Conservation (phyloP, 1,140 invertebrate species). For the Rhyacophila brunnea region DNA sequence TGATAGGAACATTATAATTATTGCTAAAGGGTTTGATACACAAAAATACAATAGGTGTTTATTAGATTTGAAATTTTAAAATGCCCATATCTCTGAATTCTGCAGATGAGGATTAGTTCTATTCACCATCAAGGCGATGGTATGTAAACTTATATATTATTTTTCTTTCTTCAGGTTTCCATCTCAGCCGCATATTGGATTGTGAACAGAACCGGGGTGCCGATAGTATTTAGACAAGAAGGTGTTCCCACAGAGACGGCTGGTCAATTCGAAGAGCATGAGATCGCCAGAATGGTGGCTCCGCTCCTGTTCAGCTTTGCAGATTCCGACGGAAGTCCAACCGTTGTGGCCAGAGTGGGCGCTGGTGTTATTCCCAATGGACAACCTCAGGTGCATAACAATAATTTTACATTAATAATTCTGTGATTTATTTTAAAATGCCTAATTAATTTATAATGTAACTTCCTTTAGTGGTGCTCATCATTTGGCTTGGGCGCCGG, state of each 20-base stretch:
- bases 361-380: slow-evolving; percentile 64
- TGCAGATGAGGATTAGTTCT: no score
- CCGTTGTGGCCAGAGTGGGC: slow-evolving; percentile 69
- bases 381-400: slow-evolving; percentile 53
- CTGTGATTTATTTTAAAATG: not conserved
- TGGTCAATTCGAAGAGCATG: slow-evolving; percentile 94
- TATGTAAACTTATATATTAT: no score
- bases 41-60: no score
- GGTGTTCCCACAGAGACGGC: slow-evolving; percentile 76
- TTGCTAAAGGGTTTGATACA: no score
- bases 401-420: not conserved
- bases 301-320: slow-evolving; percentile 94
- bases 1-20: no score
- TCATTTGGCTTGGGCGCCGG: slow-evolving; percentile 80
- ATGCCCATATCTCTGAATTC: no score
- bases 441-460: not conserved
- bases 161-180: slow-evolving; percentile 59
- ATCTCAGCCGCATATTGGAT: slow-evolving; percentile 92
- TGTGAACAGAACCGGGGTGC: slow-evolving; percentile 92
- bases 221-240: slow-evolving; percentile 92
- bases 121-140: no score
- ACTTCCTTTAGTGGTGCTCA: slow-evolving; percentile 68
- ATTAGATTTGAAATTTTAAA: no score
- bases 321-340: slow-evolving; percentile 76
- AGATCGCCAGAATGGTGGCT: slow-evolving; percentile 85